A percentile compares a stretch with the other conserved stretches of the same genome.
phyloP scores from a whole-genome alignment of 2,113 vertebrate species.

The Brienomyrus brachyistius region DNA sequence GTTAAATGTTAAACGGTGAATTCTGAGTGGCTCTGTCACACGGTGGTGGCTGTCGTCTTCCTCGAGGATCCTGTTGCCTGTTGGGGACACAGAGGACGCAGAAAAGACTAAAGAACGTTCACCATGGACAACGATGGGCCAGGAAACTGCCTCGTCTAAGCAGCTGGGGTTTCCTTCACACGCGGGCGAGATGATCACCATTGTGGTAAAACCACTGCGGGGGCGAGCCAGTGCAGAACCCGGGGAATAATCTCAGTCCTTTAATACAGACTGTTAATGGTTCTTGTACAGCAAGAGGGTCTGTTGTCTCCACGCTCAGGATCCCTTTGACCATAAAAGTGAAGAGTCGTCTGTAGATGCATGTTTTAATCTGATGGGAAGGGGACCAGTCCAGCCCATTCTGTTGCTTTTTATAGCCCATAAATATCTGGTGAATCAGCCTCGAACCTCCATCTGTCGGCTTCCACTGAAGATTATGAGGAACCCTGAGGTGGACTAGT shows the following conservation, averaged over 20 bases:
- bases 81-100: background rate
- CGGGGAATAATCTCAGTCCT: background rate
- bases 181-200: background rate
- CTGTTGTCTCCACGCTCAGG: background rate
- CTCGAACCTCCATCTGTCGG: background rate
- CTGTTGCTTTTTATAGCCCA: background rate
- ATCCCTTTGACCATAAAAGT: background rate
- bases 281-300: background rate
- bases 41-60: background rate
- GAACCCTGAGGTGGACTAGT: background rate
- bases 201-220: background rate
- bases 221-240: background rate
- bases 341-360: background rate
- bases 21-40: background rate
- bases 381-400: background rate
- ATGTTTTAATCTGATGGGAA: background rate
- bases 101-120: background rate
- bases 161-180: background rate
- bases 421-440: background rate
- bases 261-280: background rate
- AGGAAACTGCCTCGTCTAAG: background rate
- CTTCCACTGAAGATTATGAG: background rate
- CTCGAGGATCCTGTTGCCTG: background rate
- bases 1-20: background rate
- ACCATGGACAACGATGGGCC: background rate